A percentile compares a stretch with the other conserved stretches of the same genome.
phyloP scores from a whole-genome alignment of 2,113 vertebrate species.

The Orycteropus afer region DNA sequence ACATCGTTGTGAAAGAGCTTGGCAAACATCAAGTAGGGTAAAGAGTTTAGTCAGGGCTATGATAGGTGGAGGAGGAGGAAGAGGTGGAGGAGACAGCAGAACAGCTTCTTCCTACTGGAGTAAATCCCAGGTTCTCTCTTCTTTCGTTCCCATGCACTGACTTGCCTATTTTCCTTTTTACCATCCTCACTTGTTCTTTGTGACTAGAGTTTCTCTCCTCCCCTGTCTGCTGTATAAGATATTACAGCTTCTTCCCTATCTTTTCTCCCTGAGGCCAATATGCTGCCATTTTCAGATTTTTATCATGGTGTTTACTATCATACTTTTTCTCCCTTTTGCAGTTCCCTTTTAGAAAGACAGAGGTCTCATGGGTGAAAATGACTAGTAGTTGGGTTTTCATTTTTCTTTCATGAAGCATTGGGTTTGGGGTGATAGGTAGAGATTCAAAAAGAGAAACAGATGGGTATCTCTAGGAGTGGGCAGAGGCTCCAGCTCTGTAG shows the following conservation, averaged over 20 bases:
- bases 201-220: background rate
- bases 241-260: background rate
- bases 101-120: background rate
- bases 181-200: background rate
- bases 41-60: background rate
- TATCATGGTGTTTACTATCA: background rate
- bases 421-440: background rate
- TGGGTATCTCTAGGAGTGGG: background rate
- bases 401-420: background rate
- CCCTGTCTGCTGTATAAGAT: background rate
- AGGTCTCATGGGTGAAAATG: background rate
- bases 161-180: background rate
- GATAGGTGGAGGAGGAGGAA: background rate
- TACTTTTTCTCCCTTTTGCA: background rate
- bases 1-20: background rate
- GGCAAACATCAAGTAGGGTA: background rate
- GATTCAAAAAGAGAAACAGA: background rate
- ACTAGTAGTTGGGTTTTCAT: background rate
- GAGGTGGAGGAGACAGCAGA: background rate
- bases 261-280: background rate
- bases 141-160: background rate
- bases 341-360: background rate
- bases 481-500: background rate
- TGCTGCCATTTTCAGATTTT: background rate
- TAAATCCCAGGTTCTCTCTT: background rate